Base-by-base conservation (phyloP, 2,113 vertebrate genomes). In the Phycodurus eques region DNA sequence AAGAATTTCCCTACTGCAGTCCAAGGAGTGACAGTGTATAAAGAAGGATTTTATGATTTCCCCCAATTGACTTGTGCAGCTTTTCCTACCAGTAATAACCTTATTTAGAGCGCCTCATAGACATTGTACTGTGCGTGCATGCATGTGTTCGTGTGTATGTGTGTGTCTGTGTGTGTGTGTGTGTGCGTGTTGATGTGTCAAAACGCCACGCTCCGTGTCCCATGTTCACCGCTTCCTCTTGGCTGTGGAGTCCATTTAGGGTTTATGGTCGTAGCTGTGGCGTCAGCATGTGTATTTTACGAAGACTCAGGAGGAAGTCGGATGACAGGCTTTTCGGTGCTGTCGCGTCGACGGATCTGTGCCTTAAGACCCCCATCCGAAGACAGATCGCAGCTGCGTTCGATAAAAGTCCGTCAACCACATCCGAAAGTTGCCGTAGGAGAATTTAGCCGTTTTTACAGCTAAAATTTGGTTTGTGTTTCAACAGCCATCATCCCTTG, bases 221-320 rank as follows among this genome's bases (percentile, higher is more conserved):
- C 62, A 43, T 31, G 74, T 57, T 80, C 59, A 66, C n/a, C 72
- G 5, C 74, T 70, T 22, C 69, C 44, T 56, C 15, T 65, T 35
- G 33, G 64, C 72, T 39, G 11, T 39, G 75, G 75, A 70, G 76
- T 67, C 78, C 49, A 6, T 78, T 81, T 87, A 76, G 77, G 77
- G 76, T 88, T 86, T 80, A 79, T 64, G 69, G 67, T 76, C 72
- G 51, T 20, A 15, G 71, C 46, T 10, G 12, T 82, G 80, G 82
- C 74, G 68, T 80, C 85, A 62, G 80, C 72, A 66, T 77, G 74
- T 87, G 77, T 86, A 79, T 87, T 90, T 89, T 83, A 82, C 82
- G 74, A 59, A 80, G 83, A 80, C 84, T 80, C 85, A 81, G 85
- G 72, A 79, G 51, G 68, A 73, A 22, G 79, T 75, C 53, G 71